Conservation (phyloP, 1,140 invertebrate genomes). For the Paraescarpia echinospica region DNA sequence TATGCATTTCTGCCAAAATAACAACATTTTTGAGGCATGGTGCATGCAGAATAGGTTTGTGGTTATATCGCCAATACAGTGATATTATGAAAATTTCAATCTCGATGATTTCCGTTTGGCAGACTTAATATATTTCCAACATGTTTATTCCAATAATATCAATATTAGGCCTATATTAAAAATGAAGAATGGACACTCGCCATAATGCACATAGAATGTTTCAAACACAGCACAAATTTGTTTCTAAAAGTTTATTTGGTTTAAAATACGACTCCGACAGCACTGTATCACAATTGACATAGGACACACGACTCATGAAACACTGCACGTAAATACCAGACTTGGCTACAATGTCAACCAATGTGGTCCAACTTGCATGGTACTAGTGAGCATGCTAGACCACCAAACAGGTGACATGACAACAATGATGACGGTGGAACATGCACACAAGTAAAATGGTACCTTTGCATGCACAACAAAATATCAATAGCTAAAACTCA, state of each 20-base stretch:
- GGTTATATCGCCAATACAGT: too few relatives aligned
- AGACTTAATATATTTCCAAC: too few relatives aligned
- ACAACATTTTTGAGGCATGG: too few relatives aligned
- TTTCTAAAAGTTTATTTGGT: conserved; percentile 6
- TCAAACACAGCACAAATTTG: neutral
- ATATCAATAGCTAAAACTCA: neutral
- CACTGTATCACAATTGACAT: neutral
- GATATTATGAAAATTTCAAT: too few relatives aligned
- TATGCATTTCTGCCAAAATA: too few relatives aligned
- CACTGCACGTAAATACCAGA: neutral
- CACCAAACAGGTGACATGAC: neutral
- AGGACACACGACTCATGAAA: neutral
- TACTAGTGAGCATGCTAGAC: neutral
- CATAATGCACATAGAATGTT: too few relatives aligned
- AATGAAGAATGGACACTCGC: too few relatives aligned
- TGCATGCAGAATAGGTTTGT: too few relatives aligned
- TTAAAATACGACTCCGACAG: neutral
- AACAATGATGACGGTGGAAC: neutral
- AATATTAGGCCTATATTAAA: too few relatives aligned
- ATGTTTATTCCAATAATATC: too few relatives aligned
- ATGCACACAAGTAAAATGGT: neutral
- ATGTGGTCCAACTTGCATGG: neutral
- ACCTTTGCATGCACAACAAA: neutral
- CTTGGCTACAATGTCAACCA: neutral
- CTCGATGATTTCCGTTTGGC: too few relatives aligned